Evolutionary conservation across 2,113 vertebrate species (phyloP).

Genomic region (Vombatus ursinus): DNA sequence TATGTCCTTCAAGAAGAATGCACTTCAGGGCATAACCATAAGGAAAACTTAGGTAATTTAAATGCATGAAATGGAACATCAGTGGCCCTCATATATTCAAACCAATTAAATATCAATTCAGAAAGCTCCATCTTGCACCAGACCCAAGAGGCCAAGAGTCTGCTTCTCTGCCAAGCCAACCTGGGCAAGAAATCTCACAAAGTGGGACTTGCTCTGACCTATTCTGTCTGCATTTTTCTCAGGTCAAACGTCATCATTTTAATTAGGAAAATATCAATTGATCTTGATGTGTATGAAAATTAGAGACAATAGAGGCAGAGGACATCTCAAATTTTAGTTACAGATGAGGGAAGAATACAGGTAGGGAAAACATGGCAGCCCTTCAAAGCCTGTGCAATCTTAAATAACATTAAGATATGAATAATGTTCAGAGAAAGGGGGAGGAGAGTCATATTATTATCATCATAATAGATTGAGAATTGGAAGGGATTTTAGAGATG

Average conservation of each 20-base stretch:
- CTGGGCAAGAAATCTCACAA: not conserved
- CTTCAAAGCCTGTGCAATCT: not conserved
- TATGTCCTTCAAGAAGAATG: not conserved
- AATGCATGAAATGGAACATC: not conserved
- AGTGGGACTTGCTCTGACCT: not conserved
- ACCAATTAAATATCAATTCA: not conserved
- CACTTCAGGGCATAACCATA: not conserved
- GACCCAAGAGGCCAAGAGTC: not conserved
- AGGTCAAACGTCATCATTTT: not conserved
- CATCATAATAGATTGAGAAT: not conserved
- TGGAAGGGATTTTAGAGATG: not conserved
- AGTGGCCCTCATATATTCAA: not conserved
- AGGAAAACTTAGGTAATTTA: not conserved
- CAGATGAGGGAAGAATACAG: not conserved
- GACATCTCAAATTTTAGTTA: not conserved
- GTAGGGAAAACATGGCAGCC: not conserved
- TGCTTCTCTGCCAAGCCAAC: not conserved
- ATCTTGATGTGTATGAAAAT: not conserved
- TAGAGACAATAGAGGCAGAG: not conserved
- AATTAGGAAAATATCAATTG: not conserved
- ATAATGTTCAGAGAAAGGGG: not conserved
- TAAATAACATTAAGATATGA: not conserved
- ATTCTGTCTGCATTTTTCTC: not conserved
- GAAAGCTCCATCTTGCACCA: not conserved
- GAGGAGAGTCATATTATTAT: not conserved